Evolutionary conservation across 2,888 invertebrate species (phyloP).

Genomic region (Agriopis leucophaearia): DNA sequence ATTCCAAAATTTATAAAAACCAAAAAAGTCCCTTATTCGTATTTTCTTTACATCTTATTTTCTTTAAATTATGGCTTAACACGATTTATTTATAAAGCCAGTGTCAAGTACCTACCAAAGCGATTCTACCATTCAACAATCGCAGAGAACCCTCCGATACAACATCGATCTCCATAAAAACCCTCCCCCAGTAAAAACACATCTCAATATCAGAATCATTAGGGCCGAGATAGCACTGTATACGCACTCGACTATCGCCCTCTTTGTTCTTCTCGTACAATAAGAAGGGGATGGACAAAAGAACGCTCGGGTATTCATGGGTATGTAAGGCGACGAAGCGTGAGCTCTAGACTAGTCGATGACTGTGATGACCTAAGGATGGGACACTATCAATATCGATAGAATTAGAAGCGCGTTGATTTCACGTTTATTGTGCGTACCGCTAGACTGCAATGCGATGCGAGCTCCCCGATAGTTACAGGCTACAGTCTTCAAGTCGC

Average conservation of each 20-base stretch:
- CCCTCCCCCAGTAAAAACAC: conserved; percentile 44
- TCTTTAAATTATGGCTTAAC: neutral
- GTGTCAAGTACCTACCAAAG: neutral
- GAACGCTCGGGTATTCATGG: conserved; percentile 79
- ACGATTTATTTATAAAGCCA: neutral
- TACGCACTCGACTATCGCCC: conserved; percentile 46
- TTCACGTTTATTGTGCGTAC: too few species aligned
- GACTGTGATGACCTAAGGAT: conserved; percentile 70
- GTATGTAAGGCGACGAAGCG: conserved; percentile 76
- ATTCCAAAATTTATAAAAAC: too few species aligned
- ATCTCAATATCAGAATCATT: conserved; percentile 51
- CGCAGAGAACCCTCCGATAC: conserved; percentile 3
- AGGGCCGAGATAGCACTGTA: conserved; percentile 42
- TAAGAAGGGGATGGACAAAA: conserved; percentile 68
- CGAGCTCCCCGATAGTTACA: too few species aligned
- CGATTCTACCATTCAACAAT: neutral
- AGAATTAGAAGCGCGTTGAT: conserved; percentile 7
- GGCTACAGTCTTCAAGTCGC: too few species aligned
- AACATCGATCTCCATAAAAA: conserved; percentile 32
- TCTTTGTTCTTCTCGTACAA: conserved; percentile 57
- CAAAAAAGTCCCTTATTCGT: too few species aligned
- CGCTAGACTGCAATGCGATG: too few species aligned
- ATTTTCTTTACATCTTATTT: too few species aligned
- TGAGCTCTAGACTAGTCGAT: conserved; percentile 80
- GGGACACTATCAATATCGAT: conserved; percentile 41